These are phyloP conservation scores for Procambarus virginalis DNA, from an alignment of 1,140 invertebrate species.

Conservation along the genomic window DNA sequence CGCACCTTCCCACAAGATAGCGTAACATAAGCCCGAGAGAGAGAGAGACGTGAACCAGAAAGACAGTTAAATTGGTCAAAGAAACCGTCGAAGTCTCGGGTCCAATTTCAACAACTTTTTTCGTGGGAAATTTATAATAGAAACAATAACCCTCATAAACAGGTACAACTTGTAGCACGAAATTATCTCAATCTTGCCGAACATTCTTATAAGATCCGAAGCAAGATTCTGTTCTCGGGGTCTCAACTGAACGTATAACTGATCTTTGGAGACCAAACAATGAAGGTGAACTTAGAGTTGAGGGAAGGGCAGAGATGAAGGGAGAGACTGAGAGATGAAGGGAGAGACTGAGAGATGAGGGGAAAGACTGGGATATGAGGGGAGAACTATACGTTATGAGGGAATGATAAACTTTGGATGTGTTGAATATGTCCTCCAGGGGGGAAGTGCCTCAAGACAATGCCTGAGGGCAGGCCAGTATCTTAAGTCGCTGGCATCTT, in stretches of 20 bases:
- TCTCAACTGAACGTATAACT: conserved; percentile 1
- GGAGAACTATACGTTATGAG: no score
- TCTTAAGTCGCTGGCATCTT: no score
- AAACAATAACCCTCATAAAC: conserved; percentile 51
- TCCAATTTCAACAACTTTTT: conserved; percentile 10
- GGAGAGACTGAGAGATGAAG: not conserved
- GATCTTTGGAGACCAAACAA: not conserved
- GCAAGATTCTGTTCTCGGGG: conserved; percentile 4
- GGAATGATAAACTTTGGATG: no score
- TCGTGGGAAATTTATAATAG: not conserved
- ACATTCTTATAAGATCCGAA: not conserved
- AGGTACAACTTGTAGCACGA: conserved; percentile 67
- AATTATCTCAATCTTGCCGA: conserved; percentile 26
- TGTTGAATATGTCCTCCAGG: not conserved
- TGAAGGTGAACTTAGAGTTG: no score
- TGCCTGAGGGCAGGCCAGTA: not conserved
- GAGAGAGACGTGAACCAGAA: conserved; percentile 20
- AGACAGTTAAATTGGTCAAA: conserved; percentile 27
- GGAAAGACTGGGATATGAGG: no score
- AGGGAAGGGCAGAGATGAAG: no score
- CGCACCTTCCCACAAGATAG: not conserved
- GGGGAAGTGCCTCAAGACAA: not conserved
- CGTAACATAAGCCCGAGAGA: not conserved
- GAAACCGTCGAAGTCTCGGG: not conserved
- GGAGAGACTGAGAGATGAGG: not conserved